Evolutionary conservation across 1,140 invertebrate species (phyloP), one percentile per base, ranked within the genome.

Genomic region (Kradibia gibbosae): DNA sequence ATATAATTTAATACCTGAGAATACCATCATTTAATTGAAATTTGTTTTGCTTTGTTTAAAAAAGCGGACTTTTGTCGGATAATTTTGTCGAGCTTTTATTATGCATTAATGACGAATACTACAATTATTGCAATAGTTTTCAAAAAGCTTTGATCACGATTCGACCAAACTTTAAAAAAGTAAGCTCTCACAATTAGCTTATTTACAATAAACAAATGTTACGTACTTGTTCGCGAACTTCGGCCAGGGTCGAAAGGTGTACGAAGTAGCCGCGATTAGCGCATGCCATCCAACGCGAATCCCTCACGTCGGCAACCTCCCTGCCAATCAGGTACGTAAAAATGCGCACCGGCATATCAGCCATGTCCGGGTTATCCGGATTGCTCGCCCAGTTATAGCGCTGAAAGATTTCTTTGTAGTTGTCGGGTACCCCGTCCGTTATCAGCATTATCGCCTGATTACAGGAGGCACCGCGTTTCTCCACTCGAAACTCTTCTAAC

Each of bases 361-460:
- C 95, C 85, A 98, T 93, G 28, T 98, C 96, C 83, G 97, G 94
- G 84, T 94, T 94, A 80, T 93, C 90, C 0, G 93, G 92, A 83
- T 94, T 92, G 81, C 94, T 92, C 48, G 92, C 92, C 94, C 95
- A 96, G 90, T 99, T 99, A 90, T 96, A 98, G 81, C 93, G 91
- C 86, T 96, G 93, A 89, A 99, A 99, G 67, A 99, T 95, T 85
- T 97, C 95, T 86, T 98, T 95, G 90, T 96, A 98, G 87, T 96
- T 97, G 85, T 97, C 96, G 22, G 98, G 98, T 31, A 98, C 97
- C 36, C 98, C 99, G 92, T 99, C 99, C 15, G 98, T 99, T 83
- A 99, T 95, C 70, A 99, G 90, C 98, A 99, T 99, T 86, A 99
- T 99, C 15, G 98, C 98, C 91, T 98, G 96, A 90, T 98, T 98